Base-by-base conservation (phyloP, 2,113 vertebrate species). In the Percopsis transmontana region DNA sequence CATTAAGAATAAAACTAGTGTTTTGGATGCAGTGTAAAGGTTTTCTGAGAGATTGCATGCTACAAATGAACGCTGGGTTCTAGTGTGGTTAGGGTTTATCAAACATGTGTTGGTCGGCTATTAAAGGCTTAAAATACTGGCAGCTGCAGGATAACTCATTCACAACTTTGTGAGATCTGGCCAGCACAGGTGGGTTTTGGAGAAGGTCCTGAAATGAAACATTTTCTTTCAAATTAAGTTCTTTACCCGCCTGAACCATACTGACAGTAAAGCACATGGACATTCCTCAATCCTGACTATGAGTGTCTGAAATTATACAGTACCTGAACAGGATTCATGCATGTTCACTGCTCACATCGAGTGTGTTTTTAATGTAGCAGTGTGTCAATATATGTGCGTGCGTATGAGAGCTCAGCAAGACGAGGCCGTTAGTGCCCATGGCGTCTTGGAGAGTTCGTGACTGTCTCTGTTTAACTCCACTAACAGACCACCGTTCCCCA, bases 391-490 rank as follows among this genome's bases (percentile, higher is more conserved):
- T 66, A 63, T 80, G 66, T 84, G 83, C 67, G 73, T 87, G 81
- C 85, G 71, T 84, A 64, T 40, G 50, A 66, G 84, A 76, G 78
- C 74, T 81, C 64, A 82, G 70, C 24, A 74, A 88, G 82, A 77
- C 78, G 70, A 78, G 78, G 73, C 72, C 82, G 74, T 77, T 87
- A 67, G 88, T 87, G 90, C 89, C 85, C 62, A 59, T 89, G 88
- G 90, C 84, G 80, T 90, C 82, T 87, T 84, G 59, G 76, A 51
- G 81, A 83, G 88, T 86, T 90, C 88, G 88, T 91, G 91, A 91
- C 89, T 88, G 89, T 21, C 87, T 58, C 89, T 89, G 85, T 88
- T 92, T 91, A 91, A 87, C 86, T 91, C 86, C 58, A 53, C 90
- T 80, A 87, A 83, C 87, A 86, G 88, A 87, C 78, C 84, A 85